Evolutionary conservation across 2,113 vertebrate genomes (phyloP).

Genomic region (Zosterops borbonicus): DNA sequence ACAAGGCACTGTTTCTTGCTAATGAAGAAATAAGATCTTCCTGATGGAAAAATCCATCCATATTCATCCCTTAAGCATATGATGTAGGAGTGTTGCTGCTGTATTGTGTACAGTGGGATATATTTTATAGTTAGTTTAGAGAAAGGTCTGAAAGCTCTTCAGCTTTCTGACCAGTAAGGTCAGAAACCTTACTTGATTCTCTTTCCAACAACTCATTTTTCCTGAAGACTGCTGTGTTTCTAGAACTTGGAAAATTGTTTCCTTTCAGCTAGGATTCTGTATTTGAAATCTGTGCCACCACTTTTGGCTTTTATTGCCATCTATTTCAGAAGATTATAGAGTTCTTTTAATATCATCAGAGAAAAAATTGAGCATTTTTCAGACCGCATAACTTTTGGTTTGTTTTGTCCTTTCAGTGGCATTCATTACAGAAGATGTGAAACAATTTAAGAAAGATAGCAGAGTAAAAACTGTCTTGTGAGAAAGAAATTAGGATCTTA

Average conservation of each 20-base stretch:
- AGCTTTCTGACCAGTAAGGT: neutral
- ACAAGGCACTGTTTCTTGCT: neutral
- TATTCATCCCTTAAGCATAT: neutral
- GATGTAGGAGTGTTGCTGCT: neutral
- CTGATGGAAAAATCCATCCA: neutral
- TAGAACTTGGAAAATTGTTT: neutral
- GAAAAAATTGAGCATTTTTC: neutral
- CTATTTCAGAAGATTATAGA: neutral
- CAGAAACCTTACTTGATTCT: neutral
- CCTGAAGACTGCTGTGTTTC: neutral
- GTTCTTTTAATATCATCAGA: neutral
- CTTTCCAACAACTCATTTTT: neutral
- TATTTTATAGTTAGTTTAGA: constrained; percentile 15
- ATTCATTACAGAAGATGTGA: neutral
- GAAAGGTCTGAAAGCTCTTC: neutral
- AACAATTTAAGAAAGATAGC: neutral
- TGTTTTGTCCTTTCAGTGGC: neutral
- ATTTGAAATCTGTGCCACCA: neutral
- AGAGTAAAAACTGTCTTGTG: neutral
- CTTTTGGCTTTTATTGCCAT: neutral
- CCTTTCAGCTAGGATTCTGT: neutral
- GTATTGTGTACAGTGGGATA: neutral
- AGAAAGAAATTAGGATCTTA: neutral
- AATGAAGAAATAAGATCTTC: constrained; percentile 41
- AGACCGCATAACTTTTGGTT: neutral